Evolutionary conservation across 2,113 vertebrate species (phyloP).

Genomic region (Pao palembangensis): DNA sequence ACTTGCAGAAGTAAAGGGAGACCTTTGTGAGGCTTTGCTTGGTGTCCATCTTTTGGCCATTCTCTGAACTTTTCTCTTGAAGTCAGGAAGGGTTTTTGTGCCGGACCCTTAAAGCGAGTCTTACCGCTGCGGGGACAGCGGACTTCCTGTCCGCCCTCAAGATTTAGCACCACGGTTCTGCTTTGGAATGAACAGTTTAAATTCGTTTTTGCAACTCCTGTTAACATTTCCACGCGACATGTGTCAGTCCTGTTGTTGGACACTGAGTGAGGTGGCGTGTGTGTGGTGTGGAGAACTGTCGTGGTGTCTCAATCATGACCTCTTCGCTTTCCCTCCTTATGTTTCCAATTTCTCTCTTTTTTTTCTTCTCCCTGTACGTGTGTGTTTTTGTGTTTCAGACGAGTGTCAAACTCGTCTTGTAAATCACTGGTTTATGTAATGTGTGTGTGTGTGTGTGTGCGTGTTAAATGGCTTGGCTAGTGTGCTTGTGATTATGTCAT

Average conservation of each 20-base stretch:
- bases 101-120: slow-evolving; percentile 3
- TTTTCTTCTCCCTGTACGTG: slow-evolving; percentile 4
- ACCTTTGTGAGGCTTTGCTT: slow-evolving; percentile 36
- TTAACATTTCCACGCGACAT: no score
- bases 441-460: slow-evolving; percentile 18
- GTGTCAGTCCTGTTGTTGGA: no score
- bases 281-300: slow-evolving; percentile 37
- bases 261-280: not conserved
- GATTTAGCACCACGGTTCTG: slow-evolving; percentile 29
- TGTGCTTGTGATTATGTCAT: slow-evolving; percentile 56
- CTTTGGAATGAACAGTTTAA: slow-evolving; percentile 26
- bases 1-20: slow-evolving; percentile 38
- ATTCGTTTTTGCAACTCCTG: no score
- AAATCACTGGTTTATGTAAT: slow-evolving; percentile 38
- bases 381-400: not conserved
- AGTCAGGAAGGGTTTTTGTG: slow-evolving; percentile 29
- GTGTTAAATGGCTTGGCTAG: slow-evolving; percentile 30
- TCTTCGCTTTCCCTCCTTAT: slow-evolving; percentile 24
- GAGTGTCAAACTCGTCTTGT: slow-evolving; percentile 16
- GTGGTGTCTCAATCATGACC: slow-evolving; percentile 32
- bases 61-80: slow-evolving; percentile 35
- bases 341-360: slow-evolving; percentile 3
- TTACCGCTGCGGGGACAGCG: slow-evolving; percentile 11
- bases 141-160: slow-evolving; percentile 33
- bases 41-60: slow-evolving; percentile 27